These are phyloP conservation scores for Margaritifera margaritifera DNA, from an alignment of 2,888 invertebrate genomes.

Conservation along the genomic window DNA sequence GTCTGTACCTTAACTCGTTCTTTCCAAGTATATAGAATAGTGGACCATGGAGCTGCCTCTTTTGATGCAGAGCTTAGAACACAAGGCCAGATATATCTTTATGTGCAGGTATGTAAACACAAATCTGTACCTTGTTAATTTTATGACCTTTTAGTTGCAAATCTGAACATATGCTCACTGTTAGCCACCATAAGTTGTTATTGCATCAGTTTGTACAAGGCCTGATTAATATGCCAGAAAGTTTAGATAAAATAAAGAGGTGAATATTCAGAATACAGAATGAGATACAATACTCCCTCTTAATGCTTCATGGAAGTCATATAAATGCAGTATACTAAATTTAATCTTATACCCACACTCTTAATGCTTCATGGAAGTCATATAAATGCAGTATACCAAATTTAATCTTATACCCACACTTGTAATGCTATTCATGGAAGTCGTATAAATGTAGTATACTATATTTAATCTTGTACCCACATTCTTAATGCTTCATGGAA, in stretches of 20 bases:
- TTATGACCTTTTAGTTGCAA: not conserved
- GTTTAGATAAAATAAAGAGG: not conserved
- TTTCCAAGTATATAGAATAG: constrained; percentile 88
- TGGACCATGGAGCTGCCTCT: constrained; percentile 87
- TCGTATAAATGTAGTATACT: too few species aligned
- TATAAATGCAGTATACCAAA: too few species aligned
- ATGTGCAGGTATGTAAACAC: constrained; percentile 56
- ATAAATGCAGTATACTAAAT: too few species aligned
- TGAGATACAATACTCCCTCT: too few species aligned
- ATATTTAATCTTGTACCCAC: too few species aligned
- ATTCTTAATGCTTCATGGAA: too few species aligned
- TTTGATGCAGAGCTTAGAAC: constrained; percentile 85
- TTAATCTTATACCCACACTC: too few species aligned
- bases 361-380: too few species aligned
- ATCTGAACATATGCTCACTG: not conserved
- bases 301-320: too few species aligned
- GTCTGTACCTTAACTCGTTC: constrained; percentile 74
- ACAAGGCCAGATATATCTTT: constrained; percentile 66
- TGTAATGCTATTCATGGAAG: too few species aligned
- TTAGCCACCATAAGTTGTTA: not conserved
- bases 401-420: too few species aligned
- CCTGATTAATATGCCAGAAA: not conserved
- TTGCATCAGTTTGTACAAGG: not conserved
- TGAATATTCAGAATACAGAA: too few species aligned
- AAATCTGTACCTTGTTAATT: not conserved